These are phyloP conservation scores for Beroe forskalii DNA, from an alignment of 37 sponge, comb jelly and placozoan species.

Conservation along the genomic window DNA sequence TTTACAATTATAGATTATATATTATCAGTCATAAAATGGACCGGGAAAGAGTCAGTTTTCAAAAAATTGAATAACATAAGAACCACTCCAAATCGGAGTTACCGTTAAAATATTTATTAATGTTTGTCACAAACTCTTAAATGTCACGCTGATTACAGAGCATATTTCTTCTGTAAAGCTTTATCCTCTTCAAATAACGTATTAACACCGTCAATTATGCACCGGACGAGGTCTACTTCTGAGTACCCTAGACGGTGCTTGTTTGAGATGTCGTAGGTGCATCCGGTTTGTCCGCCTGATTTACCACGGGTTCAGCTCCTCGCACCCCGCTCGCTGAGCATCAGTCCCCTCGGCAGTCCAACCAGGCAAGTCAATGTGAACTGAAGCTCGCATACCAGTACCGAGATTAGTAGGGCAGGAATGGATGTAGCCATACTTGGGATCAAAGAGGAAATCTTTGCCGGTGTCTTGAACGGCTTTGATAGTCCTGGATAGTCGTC, in stretches of 20 bases:
- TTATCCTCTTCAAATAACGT: neutral
- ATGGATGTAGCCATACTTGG: conserved; percentile 79
- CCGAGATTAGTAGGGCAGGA: conserved; percentile 90
- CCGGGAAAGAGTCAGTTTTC: too few relatives aligned
- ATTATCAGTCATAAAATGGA: too few relatives aligned
- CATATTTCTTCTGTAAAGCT: conserved; percentile 20
- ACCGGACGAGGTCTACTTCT: too few relatives aligned
- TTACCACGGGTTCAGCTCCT: conserved; percentile 74
- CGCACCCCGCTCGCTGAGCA: conserved; percentile 60
- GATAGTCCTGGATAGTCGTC: conserved; percentile 66
- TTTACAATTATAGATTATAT: too few relatives aligned
- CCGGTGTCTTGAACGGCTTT: conserved; percentile 68
- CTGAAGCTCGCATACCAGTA: too few relatives aligned
- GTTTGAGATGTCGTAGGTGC: conserved; percentile 82
- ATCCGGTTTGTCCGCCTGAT: conserved; percentile 67
- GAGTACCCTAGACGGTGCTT: conserved; percentile 73
- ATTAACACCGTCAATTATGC: conserved; percentile 83
- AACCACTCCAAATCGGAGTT: too few relatives aligned
- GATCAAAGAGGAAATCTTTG: conserved; percentile 73
- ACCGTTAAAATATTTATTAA: too few relatives aligned
- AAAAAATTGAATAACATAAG: too few relatives aligned
- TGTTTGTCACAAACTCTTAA: too few relatives aligned
- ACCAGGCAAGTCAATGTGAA: conserved; percentile 75
- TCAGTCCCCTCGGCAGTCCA: conserved; percentile 65
- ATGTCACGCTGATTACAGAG: too few relatives aligned